Base-by-base conservation (phyloP, 2,113 vertebrate genomes). In the Plectropomus leopardus region DNA sequence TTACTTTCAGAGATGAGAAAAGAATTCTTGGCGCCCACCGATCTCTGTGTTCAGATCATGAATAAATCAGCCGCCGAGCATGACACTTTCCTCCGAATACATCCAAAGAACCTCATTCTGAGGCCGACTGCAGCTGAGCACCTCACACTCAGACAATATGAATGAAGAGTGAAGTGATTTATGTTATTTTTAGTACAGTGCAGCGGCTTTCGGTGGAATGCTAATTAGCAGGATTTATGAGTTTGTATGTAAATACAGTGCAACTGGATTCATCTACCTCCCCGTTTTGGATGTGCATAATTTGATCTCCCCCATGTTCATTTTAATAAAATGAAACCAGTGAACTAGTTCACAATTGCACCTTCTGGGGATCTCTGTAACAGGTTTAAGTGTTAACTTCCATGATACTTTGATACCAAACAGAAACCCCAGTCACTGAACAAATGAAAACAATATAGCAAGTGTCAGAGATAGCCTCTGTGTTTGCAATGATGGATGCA, bases 11-110 rank as follows among this genome's bases (percentile, higher is more conserved):
- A 40, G 57, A 82, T 40, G 61, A 82, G 67, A 78, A 55, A 65
- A 16, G 4, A 58, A 70, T 76, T 69, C 5, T 1, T 4, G 30
- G 61, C 13, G 8, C 47, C 32, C 45, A n/a, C 45, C 45, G 5
- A 30, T 55, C 44, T 71, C 73, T 55, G 71, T 11, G 82, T 53
- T 79, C 51, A 45, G 34, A 78, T 74, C 53, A 50, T 71, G 78
- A 84, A 84, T 84, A 78, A 81, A 81, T 89, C 75, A 74, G 23
- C 51, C 1, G 4, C 10, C 0, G 26, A 72, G 63, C 9, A 3
- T 63, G 83, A 75, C 76, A 47, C 53, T 2, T 47, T 72, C 78
- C 61, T 55, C 7, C 6, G 5, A 67, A 63, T 3, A 48, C 65
- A 23, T 70, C 57, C 9, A 34, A 50, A 26, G 36, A 57, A 78